These are phyloP conservation scores for Drosophila rufa DNA, from an alignment of 1,140 invertebrate species.

Conservation along the genomic window DNA sequence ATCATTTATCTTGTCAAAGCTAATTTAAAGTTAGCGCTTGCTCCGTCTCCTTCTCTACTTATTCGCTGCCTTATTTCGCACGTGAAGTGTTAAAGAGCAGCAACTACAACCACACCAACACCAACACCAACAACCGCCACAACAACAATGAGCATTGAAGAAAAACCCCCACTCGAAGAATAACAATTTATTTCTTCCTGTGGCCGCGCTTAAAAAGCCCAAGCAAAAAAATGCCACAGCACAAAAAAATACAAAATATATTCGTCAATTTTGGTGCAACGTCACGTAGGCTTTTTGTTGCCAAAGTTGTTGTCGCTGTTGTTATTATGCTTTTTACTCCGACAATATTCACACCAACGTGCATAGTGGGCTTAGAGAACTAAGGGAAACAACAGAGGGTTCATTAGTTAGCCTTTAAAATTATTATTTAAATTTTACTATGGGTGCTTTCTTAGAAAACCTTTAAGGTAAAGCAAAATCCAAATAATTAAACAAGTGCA, in stretches of 20 bases:
- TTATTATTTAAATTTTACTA: too few relatives aligned
- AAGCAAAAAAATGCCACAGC: conserved; percentile 13
- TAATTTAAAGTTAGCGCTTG: conserved; percentile 69
- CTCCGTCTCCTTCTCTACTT: conserved; percentile 23
- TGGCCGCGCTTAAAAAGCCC: conserved; percentile 29
- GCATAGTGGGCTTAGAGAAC: conserved; percentile 1
- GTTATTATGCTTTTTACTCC: conserved; percentile 20
- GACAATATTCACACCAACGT: conserved; percentile 6
- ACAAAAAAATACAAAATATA: conserved; percentile 22
- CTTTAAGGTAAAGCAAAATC: not conserved
- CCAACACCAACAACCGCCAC: conserved; percentile 10
- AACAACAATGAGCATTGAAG: conserved; percentile 50
- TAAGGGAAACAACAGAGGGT: not conserved
- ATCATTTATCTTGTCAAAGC: conserved; percentile 80
- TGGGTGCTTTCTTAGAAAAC: not conserved
- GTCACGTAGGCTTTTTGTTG: conserved; percentile 41
- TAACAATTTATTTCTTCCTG: conserved; percentile 69
- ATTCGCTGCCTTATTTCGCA: conserved; percentile 64
- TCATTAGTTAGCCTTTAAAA: not conserved
- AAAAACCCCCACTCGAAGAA: conserved; percentile 32
- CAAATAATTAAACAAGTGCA: not conserved
- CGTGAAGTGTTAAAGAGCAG: conserved; percentile 75
- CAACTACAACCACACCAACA: conserved; percentile 5
- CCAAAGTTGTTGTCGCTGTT: conserved; percentile 33
- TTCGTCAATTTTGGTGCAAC: conserved; percentile 58